Conservation (phyloP, 2,797 vertebrate species). For the Spinibarbus caldwelli region DNA sequence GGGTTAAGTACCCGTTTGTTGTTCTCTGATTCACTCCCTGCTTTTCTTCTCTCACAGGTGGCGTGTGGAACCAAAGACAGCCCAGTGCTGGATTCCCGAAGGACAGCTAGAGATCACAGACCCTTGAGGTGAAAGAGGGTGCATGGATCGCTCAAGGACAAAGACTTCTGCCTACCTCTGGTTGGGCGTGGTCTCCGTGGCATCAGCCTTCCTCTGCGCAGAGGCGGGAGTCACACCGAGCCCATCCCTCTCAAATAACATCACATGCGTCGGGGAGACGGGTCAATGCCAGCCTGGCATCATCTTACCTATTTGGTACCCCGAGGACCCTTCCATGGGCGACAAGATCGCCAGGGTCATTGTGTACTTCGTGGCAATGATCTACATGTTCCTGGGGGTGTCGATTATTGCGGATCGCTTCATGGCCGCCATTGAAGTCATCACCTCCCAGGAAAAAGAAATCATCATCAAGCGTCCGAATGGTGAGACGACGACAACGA, state of each 20-base stretch:
- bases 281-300: slow-evolving; percentile 91
- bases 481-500: slow-evolving; percentile 93
- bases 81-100: slow-evolving; percentile 81
- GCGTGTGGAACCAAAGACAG: slow-evolving; percentile 68
- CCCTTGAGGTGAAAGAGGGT: slow-evolving; percentile 84
- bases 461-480: slow-evolving; percentile 93
- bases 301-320: slow-evolving; percentile 98
- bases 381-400: slow-evolving; percentile 99
- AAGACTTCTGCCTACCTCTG: slow-evolving; percentile 91
- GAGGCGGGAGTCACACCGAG: slow-evolving; percentile 86
- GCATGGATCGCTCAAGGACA: slow-evolving; percentile 96
- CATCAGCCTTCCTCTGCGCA: slow-evolving; percentile 71
- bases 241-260: slow-evolving; percentile 82
- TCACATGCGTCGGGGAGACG: slow-evolving; percentile 84
- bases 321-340: slow-evolving; percentile 96
- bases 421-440: slow-evolving; percentile 99
- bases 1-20: background rate
- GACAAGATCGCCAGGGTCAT: slow-evolving; percentile 99
- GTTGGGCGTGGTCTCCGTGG: slow-evolving; percentile 86
- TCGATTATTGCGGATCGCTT: slow-evolving; percentile 99
- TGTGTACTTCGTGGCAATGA: slow-evolving; percentile 97
- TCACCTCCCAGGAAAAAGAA: slow-evolving; percentile 97
- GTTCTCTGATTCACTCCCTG: slow-evolving; percentile 47
- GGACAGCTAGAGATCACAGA: slow-evolving; percentile 80
- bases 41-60: slow-evolving; percentile 68